Conservation (phyloP, 2,888 invertebrate species). For the Hyppa rectilinea region DNA sequence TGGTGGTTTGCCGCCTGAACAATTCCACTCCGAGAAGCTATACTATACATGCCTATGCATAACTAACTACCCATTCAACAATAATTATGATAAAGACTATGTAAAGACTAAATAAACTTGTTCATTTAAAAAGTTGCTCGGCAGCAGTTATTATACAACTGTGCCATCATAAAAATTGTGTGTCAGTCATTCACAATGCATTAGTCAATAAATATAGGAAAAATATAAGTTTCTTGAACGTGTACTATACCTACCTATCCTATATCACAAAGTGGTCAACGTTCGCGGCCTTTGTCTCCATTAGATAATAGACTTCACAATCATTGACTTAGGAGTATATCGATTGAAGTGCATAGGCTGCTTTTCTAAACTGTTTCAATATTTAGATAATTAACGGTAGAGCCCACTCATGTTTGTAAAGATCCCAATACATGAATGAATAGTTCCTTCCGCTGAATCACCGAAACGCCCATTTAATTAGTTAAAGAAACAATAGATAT, state of each 20-base stretch:
- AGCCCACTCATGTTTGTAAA: background rate
- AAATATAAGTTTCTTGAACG: conserved; percentile 13
- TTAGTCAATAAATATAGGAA: conserved; percentile 23
- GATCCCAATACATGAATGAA: background rate
- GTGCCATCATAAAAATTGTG: background rate
- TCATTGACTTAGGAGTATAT: conserved; percentile 26
- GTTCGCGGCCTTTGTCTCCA: conserved; percentile 48
- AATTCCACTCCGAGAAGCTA: too few relatives aligned
- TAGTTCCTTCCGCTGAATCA: background rate
- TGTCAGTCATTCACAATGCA: conserved; percentile 24
- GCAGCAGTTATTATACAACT: background rate
- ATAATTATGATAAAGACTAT: too few relatives aligned
- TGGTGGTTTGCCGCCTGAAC: too few relatives aligned
- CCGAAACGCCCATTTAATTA: background rate
- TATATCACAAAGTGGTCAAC: conserved; percentile 48
- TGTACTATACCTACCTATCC: conserved; percentile 1
- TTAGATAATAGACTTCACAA: conserved; percentile 48
- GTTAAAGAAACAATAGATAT: conserved; percentile 1
- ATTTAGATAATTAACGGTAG: background rate
- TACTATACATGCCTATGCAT: too few relatives aligned
- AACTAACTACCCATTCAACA: too few relatives aligned
- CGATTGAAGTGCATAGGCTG: conserved; percentile 34
- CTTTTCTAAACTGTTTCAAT: background rate
- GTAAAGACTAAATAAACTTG: background rate
- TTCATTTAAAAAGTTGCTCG: background rate